Percentiles rank a stretch among this genome's conserved stretches.
phyloP scores from a whole-genome alignment of 2,113 vertebrate genomes.

The Pristiophorus japonicus region DNA sequence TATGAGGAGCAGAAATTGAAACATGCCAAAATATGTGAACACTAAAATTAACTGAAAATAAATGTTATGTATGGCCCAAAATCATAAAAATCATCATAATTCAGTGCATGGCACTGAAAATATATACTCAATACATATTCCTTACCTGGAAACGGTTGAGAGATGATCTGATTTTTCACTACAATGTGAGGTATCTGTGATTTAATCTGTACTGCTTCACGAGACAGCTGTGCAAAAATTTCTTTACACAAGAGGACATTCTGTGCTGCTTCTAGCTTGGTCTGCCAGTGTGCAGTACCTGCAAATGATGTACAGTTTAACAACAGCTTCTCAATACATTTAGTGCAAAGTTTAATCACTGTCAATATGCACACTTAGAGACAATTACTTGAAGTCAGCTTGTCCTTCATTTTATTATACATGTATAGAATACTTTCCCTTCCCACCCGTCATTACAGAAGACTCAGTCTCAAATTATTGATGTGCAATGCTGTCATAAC shows the following conservation, averaged over 20 bases:
- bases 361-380: not conserved
- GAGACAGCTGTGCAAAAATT: conserved; percentile 92
- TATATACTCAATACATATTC: not conserved
- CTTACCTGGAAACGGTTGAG: conserved; percentile 91
- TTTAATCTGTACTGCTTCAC: conserved; percentile 96
- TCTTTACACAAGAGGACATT: conserved; percentile 95
- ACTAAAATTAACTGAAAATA: not conserved
- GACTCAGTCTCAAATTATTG: not conserved
- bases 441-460: not conserved
- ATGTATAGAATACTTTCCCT: not conserved
- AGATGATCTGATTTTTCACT: conserved; percentile 98
- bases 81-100: not conserved
- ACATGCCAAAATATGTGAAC: not conserved
- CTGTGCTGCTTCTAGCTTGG: conserved; percentile 86
- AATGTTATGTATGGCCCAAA: not conserved
- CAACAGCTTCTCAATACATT: not conserved
- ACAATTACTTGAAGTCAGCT: not conserved
- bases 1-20: not conserved
- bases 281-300: conserved; percentile 88
- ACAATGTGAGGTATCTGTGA: conserved; percentile 97
- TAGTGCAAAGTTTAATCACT: not conserved
- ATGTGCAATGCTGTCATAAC: not conserved
- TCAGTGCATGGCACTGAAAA: not conserved
- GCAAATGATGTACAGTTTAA: conserved; percentile 40
- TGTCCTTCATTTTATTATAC: not conserved